Base-by-base conservation (phyloP, 2,113 vertebrate species). In the Pavo muticus region DNA sequence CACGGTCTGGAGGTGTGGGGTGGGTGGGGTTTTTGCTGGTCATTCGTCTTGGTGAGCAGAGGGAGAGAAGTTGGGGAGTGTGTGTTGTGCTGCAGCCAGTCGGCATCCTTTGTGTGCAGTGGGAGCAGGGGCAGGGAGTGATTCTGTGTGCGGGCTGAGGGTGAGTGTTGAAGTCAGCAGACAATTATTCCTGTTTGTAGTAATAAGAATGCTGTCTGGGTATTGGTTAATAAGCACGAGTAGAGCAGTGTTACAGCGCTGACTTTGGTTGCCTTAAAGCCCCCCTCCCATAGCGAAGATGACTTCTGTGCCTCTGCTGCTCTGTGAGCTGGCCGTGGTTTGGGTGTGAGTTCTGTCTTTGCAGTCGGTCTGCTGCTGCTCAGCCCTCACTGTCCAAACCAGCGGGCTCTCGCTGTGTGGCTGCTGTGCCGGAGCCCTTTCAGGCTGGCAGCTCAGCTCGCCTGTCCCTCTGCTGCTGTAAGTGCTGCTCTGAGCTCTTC, bases 21-120 rank as follows among this genome's bases (percentile, higher is more conserved):
- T 39, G 35, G 59, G 35, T 16, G 12, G 32, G 19, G 9, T 24
- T 60, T 35, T 30, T 56, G 52, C 15, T 54, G 25, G 24, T 54
- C 17, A 16, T 21, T n/a, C 11, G 6, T 60, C 67, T 13, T 32
- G 44, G n/a, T 4, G 37, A 39, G 25, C 7, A 8, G 5, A 60
- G 76, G 45, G 45, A 57, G 50, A 57, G 32, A 56, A 47, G 45
- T 6, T 3, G n/a, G 25, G 6, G 17, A 20, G 3, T 7, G 2
- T 56, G 50, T 52, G 50, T 52, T 27, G 1, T 1, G 2, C 10
- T 84, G 56, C 24, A 60, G 47, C 8, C 17, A 23, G 32, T 35
- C 13, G 16, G 73, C 8, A 0, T 32, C 11, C 16, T 27, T 11
- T 2, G 0, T 16, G 2, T 6, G 0, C 25, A 37, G 0, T 64